Evolutionary conservation across 1,140 invertebrate genomes (phyloP).

Genomic region (Drosophila orena): DNA sequence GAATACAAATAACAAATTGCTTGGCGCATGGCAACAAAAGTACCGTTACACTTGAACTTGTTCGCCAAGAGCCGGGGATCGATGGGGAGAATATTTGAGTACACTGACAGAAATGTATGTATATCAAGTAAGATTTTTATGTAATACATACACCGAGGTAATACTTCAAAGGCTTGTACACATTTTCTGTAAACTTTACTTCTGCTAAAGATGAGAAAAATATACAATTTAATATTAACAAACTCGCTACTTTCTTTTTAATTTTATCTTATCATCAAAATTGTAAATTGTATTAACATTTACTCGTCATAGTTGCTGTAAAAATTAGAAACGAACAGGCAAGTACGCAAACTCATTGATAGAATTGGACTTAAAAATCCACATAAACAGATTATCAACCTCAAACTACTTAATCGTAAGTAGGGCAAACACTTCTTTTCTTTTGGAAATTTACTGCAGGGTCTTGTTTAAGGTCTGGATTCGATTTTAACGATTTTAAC

Average conservation of each 20-base stretch:
- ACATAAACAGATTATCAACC: neutral
- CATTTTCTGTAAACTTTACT: too few relatives aligned
- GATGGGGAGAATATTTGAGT: slow-evolving; percentile 14
- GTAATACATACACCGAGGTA: too few relatives aligned
- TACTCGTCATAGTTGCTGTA: too few relatives aligned
- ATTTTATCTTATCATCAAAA: too few relatives aligned
- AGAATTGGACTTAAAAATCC: neutral
- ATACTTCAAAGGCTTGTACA: too few relatives aligned
- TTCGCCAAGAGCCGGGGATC: slow-evolving; percentile 31
- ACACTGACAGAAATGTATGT: neutral
- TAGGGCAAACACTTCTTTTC: slow-evolving; percentile 27
- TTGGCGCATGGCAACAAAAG: slow-evolving; percentile 75
- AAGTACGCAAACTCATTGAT: neutral
- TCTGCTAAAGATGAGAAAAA: too few relatives aligned
- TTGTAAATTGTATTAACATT: too few relatives aligned
- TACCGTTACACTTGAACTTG: slow-evolving; percentile 71
- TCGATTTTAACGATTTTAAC: slow-evolving; percentile 74
- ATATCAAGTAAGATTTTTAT: too few relatives aligned
- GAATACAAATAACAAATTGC: slow-evolving; percentile 76
- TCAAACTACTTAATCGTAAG: slow-evolving; percentile 7
- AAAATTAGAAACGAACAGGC: neutral
- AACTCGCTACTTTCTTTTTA: too few relatives aligned
- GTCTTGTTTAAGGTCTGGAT: slow-evolving; percentile 51
- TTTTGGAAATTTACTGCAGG: slow-evolving; percentile 26
- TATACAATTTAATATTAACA: too few relatives aligned